These are phyloP conservation scores for Gopherus evgoodei DNA, from an alignment of 2,113 vertebrate species.

Conservation along the genomic window DNA sequence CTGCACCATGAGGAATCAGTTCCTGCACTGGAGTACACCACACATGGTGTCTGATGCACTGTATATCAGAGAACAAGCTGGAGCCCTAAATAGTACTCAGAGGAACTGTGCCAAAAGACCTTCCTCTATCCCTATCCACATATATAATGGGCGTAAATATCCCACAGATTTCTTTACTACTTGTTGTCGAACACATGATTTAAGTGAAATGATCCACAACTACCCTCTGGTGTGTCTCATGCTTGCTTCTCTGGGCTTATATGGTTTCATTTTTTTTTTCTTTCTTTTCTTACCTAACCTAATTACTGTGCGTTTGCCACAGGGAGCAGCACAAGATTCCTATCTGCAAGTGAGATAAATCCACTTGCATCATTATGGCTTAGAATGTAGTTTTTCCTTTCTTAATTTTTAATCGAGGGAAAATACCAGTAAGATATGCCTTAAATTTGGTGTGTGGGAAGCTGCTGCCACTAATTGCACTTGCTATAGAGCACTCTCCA, in stretches of 20 bases:
- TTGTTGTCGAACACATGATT: conserved; percentile 11
- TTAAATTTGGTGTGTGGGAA: not conserved
- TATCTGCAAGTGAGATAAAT: conserved; percentile 36
- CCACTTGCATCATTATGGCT: not conserved
- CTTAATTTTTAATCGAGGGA: not conserved
- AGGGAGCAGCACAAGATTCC: conserved; percentile 2
- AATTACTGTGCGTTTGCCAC: conserved; percentile 11
- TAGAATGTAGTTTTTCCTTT: not conserved
- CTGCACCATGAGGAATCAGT: not conserved
- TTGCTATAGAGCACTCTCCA: not conserved
- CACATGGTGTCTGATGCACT: not conserved
- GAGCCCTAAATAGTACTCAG: not conserved
- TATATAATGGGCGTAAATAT: not conserved
- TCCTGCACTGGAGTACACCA: not conserved
- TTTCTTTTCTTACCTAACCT: conserved; percentile 17
- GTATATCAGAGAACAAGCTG: not conserved
- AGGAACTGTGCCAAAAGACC: not conserved
- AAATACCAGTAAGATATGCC: not conserved
- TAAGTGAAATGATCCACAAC: not conserved
- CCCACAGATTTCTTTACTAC: not conserved
- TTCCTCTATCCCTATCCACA: accelerated
- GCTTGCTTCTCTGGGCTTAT: conserved; percentile 37
- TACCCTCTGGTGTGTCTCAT: not conserved
- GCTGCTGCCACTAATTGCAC: not conserved
- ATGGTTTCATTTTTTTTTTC: conserved; percentile 3